phyloP scores from a whole-genome alignment of 2,113 vertebrate species.

The Urocolius indicus region DNA sequence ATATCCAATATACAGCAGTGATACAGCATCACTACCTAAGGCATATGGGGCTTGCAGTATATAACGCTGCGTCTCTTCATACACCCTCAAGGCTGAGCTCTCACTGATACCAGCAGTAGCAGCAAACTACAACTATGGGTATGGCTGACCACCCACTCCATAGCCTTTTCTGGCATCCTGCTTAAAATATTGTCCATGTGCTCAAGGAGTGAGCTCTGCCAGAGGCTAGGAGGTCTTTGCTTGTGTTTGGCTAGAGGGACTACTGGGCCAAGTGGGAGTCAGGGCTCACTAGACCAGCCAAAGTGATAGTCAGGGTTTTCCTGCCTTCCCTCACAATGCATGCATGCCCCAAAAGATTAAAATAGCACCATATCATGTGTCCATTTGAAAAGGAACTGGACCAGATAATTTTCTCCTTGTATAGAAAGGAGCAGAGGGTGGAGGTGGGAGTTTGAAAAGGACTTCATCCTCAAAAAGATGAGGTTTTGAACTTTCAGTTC shows the following conservation, averaged over 20 bases:
- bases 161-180: neutral
- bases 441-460: neutral
- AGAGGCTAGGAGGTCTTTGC: neutral
- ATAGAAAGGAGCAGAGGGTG: neutral
- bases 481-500: neutral
- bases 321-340: neutral
- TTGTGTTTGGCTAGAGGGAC: neutral
- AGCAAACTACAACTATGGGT: neutral
- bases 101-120: neutral
- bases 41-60: accelerated
- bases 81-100: neutral
- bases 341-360: neutral
- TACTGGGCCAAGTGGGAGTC: neutral
- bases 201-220: neutral
- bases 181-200: neutral
- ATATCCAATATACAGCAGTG: neutral
- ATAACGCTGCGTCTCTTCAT: neutral
- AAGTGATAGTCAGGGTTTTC: neutral
- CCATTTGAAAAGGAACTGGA: neutral
- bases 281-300: neutral
- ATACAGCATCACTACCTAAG: neutral
- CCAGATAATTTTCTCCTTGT: neutral
- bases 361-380: neutral
- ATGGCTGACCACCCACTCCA: neutral
- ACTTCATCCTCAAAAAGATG: neutral